Evolutionary conservation across 2,888 invertebrate species (phyloP), one percentile per base, ranked within the genome.

Genomic region (Xestobium rufovillosum): DNA sequence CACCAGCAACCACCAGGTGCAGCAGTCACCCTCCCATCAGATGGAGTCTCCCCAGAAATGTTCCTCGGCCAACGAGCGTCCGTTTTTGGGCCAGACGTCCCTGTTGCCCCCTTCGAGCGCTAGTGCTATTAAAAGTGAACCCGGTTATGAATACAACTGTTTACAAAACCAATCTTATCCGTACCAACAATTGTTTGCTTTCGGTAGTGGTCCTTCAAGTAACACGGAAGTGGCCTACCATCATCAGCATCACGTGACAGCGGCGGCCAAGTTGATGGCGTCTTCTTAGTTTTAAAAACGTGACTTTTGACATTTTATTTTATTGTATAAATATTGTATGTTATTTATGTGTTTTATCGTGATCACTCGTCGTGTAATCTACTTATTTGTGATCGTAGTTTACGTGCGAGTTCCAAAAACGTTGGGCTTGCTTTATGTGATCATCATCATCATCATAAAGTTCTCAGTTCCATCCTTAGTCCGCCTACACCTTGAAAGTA

Each of bases 241-340:
- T 59, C 86, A 86, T 66, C 86, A 86, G 61, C 84, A 86, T 59
- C 85, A 85, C 68, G 85, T 86, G 45, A 84, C 85, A 26, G 83
- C 84, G 43, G 83, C 86, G 41, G 84, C 86, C 38, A 86, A 86
- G 61, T 70, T 86, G 44, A 83, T 87, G 78, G 86, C 86, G 8
- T 83, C 85, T 38, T 84, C 86, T 64, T 86, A 81, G 71, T n/a
- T n/a, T n/a, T n/a, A n/a, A n/a, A n/a, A 43, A 34, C 11, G 27
- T n/a, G n/a, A n/a, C n/a, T n/a, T n/a, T n/a, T n/a, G n/a, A n/a
- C n/a, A n/a, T n/a, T n/a, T n/a, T n/a, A n/a, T n/a, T n/a, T n/a
- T n/a, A n/a, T n/a, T n/a, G n/a, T n/a, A n/a, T n/a, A n/a, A n/a
- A n/a, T n/a, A n/a, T n/a, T n/a, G n/a, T n/a, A n/a, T n/a, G n/a